Percentiles rank a stretch among this genome's conserved stretches.
phyloP scores from a whole-genome alignment of 2,113 vertebrate species.

The Pterocles burchelli region DNA sequence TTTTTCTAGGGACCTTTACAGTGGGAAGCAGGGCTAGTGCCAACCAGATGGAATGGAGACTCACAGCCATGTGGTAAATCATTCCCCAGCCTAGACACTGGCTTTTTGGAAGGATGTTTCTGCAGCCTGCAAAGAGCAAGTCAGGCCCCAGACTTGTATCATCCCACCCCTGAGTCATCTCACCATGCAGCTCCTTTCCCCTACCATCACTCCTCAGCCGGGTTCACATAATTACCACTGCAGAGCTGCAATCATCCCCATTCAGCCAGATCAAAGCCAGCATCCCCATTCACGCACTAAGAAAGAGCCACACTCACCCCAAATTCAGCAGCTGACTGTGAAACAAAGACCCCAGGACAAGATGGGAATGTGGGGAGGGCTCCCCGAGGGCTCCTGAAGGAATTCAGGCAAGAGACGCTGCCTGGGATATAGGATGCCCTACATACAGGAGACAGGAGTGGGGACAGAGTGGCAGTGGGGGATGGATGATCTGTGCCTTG shows the following conservation, averaged over 20 bases:
- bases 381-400: background rate
- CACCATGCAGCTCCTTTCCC: background rate
- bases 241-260: background rate
- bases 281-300: background rate
- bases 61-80: background rate
- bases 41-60: background rate
- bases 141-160: background rate
- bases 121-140: background rate
- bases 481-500: background rate
- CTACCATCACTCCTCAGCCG: background rate
- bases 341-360: background rate
- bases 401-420: background rate
- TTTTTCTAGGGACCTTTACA: background rate
- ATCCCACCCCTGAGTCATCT: slow-evolving; percentile 20
- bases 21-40: background rate
- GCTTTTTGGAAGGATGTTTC: background rate
- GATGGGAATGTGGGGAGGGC: background rate
- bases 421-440: background rate
- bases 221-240: background rate
- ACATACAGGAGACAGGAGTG: background rate
- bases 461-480: background rate
- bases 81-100: fast-evolving
- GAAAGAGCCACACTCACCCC: fast-evolving
- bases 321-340: background rate
- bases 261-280: background rate